phyloP scores from a whole-genome alignment of 1,140 invertebrate species.

The Pseudachorutes palmiensis region DNA sequence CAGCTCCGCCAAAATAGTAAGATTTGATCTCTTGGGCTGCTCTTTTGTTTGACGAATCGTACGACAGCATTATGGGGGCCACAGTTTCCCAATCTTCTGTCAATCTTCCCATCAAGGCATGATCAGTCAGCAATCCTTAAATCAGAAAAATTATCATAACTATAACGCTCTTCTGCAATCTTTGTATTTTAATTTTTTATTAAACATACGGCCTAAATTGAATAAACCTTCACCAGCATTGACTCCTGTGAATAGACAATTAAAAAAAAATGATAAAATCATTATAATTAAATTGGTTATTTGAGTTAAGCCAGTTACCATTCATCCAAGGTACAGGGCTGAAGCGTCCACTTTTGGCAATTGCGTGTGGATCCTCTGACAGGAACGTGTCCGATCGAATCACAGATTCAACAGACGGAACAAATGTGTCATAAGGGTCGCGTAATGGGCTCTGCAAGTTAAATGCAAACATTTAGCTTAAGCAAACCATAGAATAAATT shows the following conservation, averaged over 20 bases:
- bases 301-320: not conserved
- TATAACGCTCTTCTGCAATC: not conserved
- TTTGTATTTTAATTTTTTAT: too few species aligned
- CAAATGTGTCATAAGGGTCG: slow-evolving; percentile 4
- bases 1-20: not conserved
- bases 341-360: not conserved
- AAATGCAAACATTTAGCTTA: too few species aligned
- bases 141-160: not conserved
- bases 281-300: not conserved
- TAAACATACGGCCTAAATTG: slow-evolving; percentile 1
- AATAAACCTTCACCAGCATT: slow-evolving; percentile 13
- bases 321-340: slow-evolving; percentile 12
- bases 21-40: not conserved
- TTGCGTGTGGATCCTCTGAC: not conserved
- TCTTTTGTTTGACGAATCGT: not conserved
- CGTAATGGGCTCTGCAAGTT: not conserved
- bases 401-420: slow-evolving; percentile 5
- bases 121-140: not conserved
- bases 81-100: not conserved
- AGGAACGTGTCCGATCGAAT: not conserved
- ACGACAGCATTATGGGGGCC: slow-evolving; percentile 1
- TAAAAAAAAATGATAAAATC: not conserved
- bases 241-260: not conserved
- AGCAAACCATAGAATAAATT: too few species aligned
- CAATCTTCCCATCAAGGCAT: not conserved